phyloP scores from a whole-genome alignment of 2,888 invertebrate species.

The Sarcophaga rosellei region DNA sequence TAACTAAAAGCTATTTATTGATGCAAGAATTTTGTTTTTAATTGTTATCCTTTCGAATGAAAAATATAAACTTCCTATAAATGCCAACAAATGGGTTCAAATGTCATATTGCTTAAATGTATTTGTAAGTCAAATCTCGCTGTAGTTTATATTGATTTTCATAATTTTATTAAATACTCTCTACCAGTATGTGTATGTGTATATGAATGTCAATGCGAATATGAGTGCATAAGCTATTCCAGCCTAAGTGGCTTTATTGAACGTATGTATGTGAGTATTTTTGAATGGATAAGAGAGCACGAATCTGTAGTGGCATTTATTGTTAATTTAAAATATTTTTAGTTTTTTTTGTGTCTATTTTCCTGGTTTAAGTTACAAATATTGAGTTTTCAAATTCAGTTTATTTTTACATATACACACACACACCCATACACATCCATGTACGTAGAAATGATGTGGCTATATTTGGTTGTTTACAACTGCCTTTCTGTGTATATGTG shows the following conservation, averaged over 20 bases:
- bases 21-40: not conserved
- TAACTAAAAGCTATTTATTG: too few relatives aligned
- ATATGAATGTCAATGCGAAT: slow-evolving; percentile 1
- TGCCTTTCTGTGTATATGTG: not conserved
- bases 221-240: too few relatives aligned
- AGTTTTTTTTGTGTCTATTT: slow-evolving; percentile 42
- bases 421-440: too few relatives aligned
- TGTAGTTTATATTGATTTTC: slow-evolving; percentile 72
- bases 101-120: slow-evolving; percentile 8
- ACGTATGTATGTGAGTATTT: slow-evolving; percentile 17
- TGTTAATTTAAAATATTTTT: slow-evolving; percentile 46
- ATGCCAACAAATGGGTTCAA: slow-evolving; percentile 66
- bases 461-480: not conserved
- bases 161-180: slow-evolving; percentile 63
- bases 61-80: slow-evolving; percentile 43
- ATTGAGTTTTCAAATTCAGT: slow-evolving; percentile 20
- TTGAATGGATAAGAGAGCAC: not conserved
- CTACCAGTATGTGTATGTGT: slow-evolving; percentile 32
- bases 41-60: slow-evolving; percentile 29
- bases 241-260: too few relatives aligned
- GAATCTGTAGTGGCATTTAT: slow-evolving; percentile 54
- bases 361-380: slow-evolving; percentile 55
- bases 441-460: not conserved
- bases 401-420: not conserved
- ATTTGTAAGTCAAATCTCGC: slow-evolving; percentile 17